Evolutionary conservation across 2,888 invertebrate species (phyloP).

Genomic region (Bimastos eiseni): DNA sequence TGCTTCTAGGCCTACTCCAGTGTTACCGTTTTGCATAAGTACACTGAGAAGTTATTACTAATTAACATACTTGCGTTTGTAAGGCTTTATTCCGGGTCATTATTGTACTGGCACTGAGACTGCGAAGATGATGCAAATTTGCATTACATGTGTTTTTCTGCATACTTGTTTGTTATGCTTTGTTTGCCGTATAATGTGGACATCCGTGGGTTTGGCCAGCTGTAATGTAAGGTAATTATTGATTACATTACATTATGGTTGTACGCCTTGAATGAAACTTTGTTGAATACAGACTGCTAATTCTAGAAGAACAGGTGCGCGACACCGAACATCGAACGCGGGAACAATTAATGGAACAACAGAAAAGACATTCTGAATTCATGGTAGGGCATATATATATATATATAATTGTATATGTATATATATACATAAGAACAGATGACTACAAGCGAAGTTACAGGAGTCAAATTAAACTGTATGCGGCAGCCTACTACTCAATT

Average conservation of each 20-base stretch:
- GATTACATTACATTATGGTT: neutral
- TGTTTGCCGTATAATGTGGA: neutral
- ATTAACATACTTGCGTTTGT: neutral
- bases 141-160: too few species aligned
- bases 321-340: slow-evolving; percentile 79
- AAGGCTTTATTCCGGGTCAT: neutral
- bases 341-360: slow-evolving; percentile 78
- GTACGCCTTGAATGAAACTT: neutral
- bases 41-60: too few species aligned
- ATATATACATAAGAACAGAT: too few species aligned
- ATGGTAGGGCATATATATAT: slow-evolving; percentile 62
- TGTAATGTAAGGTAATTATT: too few species aligned
- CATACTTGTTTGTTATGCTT: neutral
- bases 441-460: too few species aligned
- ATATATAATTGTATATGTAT: too few species aligned
- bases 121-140: too few species aligned
- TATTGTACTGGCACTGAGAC: neutral
- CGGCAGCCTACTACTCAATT: too few species aligned
- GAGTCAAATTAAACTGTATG: too few species aligned
- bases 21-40: too few species aligned
- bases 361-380: slow-evolving; percentile 81
- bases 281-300: slow-evolving; percentile 72
- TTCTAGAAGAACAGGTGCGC: slow-evolving; percentile 85
- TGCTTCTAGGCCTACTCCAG: too few species aligned
- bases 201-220: too few species aligned